Evolutionary conservation across 2,113 vertebrate species (phyloP), one percentile per base, ranked within the genome.

Genomic region (Rhinichthys klamathensis): DNA sequence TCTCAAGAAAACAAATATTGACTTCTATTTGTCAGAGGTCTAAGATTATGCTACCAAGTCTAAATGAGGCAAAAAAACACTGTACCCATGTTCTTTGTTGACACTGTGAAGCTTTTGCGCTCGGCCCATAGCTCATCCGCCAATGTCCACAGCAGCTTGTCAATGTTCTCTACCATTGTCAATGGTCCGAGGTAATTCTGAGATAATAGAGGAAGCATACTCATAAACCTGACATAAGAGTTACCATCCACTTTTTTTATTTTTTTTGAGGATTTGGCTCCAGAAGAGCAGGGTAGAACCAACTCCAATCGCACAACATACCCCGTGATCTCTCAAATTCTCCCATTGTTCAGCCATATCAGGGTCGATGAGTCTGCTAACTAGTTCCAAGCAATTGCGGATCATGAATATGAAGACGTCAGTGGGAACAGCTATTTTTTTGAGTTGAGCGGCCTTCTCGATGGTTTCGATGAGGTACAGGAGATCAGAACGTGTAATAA

Each of bases 31-130:
- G 12, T 41, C 6, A 38, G 21, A 76, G 10, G 4, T 35, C 74
- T 54, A 46, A 56, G 51, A 56, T 15, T 6, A 60, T n/a, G 18
- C 54, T 61, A 60, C 32, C 78, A 46, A 63, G 8, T 44, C 23
- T 46, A 30, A 65, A 9, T 76, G 25, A 76, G 27, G 12, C 41
- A 32, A 27, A 76, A 30, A 76, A 76, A 41, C 25, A 58, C 1
- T 73, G 92, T 91, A 95, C 95, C 93, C 84, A 96, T 95, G 78
- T 95, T 95, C 85, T 93, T 94, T 27, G 94, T 95, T 72, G 92
- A 95, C 83, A 95, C 89, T 10, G 87, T 89, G 84, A 95, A 95
- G 84, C 77, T 89, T 90, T 89, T 92, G 13, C 69, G 86, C 54
- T 93, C 89, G n/a, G 60, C 23, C 73, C 89, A 91, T 0, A 95